Evolutionary conservation across 2,797 vertebrate species (phyloP).

Genomic region (Enteromius unitaeniatus): DNA sequence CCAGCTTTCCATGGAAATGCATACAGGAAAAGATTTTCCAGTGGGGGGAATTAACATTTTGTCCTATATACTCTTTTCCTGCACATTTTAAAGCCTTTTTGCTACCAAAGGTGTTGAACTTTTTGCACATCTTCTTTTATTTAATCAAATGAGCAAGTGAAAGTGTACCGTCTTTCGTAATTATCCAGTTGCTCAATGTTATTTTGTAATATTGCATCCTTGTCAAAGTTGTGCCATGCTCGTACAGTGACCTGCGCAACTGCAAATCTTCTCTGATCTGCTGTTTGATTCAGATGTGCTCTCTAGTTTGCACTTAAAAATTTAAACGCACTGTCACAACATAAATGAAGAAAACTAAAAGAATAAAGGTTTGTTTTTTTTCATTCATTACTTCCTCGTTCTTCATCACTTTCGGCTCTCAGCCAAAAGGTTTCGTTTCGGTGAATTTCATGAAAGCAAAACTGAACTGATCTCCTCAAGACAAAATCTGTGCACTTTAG

Average conservation of each 20-base stretch:
- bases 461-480: not conserved
- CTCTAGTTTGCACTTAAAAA: not conserved
- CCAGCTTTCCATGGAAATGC: not conserved
- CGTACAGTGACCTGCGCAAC: not conserved
- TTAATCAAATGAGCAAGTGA: not conserved
- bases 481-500: not conserved
- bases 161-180: not conserved
- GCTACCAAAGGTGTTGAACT: not conserved
- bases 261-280: not conserved
- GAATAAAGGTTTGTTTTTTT: not conserved
- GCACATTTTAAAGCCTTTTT: not conserved
- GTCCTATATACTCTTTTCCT: not conserved
- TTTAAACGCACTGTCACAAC: not conserved
- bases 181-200: not conserved
- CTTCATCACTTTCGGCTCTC: not conserved
- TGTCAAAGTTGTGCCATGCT: not conserved
- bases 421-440: too few relatives aligned
- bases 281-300: not conserved
- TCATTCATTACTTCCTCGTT: not conserved
- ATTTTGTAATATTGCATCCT: not conserved
- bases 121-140: not conserved
- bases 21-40: not conserved
- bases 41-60: too few relatives aligned
- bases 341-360: not conserved
- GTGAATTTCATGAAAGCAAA: not conserved